Base-by-base conservation (phyloP, 2,797 vertebrate genomes). In the Rhodeus uyekii region DNA sequence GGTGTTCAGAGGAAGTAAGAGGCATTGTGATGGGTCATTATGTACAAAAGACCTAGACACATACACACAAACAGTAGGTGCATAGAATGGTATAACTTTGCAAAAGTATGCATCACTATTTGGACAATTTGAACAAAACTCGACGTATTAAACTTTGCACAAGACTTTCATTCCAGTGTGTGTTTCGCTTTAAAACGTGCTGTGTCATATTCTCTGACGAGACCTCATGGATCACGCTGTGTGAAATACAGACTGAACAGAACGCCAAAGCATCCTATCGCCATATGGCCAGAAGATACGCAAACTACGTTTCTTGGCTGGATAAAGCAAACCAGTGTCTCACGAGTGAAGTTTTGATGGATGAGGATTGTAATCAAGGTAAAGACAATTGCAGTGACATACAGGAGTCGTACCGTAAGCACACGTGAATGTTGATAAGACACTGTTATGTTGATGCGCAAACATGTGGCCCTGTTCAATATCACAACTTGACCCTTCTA, bases 41-140 rank as follows among this genome's bases (percentile, higher is more conserved):
- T 32, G 55, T 18, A 65, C 22, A 67, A 82, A 55, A 32, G 79
- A 72, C 68, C 19, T 71, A 67, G 44, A 58, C 61, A 55, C 36
- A 39, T 71, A 83, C 34, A 46, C 44, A 75, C 39, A 69, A 73
- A 73, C 71, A 36, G 46, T 32, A 73, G 71, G 46, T 73, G 32
- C 69, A 72, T 2, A 16, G 29, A 84, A 83, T 46, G 29, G 32
- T 44, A 63, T 38, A 69, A 18, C 16, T 50, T 29, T 39, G 42
- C 29, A 36, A 73, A 53, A 36, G 69, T 19, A 36, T 50, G 29
- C 69, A 8, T 50, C 32, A 16, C 32, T 36, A 24, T 36, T 73
- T n/a, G n/a, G n/a, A n/a, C n/a, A n/a, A 53, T 73, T 36, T 36
- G 3, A 73, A 72, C 3, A 50, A 72, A 53, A 53, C 46, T 22